A percentile compares a stretch with the other conserved stretches of the same genome.
phyloP scores from a whole-genome alignment of 2,797 vertebrate genomes.

The Mormyrus proboscirostris region DNA sequence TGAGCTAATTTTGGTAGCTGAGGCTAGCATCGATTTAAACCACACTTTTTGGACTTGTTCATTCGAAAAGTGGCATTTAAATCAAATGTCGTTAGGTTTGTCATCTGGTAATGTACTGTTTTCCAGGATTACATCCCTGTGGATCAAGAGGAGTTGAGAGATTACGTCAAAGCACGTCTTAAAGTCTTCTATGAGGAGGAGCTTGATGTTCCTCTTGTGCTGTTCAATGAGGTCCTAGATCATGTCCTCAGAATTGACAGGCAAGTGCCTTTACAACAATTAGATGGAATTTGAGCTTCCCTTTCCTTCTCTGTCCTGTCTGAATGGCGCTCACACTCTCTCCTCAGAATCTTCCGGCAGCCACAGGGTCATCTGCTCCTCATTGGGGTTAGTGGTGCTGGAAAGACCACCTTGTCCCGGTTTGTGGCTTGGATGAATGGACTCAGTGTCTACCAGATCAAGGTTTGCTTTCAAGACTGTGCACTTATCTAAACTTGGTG shows the following conservation, averaged over 20 bases:
- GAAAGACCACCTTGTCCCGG: constrained; percentile 93
- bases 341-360: constrained; percentile 92
- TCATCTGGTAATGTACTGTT: not conserved
- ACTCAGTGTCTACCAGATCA: constrained; percentile 96
- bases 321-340: not conserved
- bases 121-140: constrained; percentile 94
- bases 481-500: not conserved
- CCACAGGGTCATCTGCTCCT: constrained; percentile 94
- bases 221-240: constrained; percentile 97
- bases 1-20: constrained; percentile 35
- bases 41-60: not conserved
- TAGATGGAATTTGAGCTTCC: not conserved
- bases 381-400: constrained; percentile 95
- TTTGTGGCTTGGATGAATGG: constrained; percentile 99
- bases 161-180: constrained; percentile 95
- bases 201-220: constrained; percentile 90
- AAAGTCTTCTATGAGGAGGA: constrained; percentile 99
- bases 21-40: not conserved
- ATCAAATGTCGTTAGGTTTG: not conserved
- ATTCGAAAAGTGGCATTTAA: not conserved
- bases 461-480: constrained; percentile 60
- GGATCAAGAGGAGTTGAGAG: constrained; percentile 93
- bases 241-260: constrained; percentile 94
- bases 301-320: not conserved
- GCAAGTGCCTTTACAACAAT: constrained; percentile 48